Conservation (phyloP, 2,113 vertebrate genomes). For the Nothobranchius kuhntae region DNA sequence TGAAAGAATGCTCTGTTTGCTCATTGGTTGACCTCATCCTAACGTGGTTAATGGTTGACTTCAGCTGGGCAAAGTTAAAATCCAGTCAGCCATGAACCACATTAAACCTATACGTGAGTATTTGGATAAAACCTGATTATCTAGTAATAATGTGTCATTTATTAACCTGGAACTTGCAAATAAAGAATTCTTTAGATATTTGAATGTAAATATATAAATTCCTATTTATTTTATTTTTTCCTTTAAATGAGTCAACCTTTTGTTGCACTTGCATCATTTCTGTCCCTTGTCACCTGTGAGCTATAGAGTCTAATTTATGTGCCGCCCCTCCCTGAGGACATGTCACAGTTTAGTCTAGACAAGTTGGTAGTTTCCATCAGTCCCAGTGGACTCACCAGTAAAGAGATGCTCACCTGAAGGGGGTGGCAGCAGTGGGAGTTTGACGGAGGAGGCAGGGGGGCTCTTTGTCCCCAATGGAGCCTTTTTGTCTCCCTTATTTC, state of each 20-base stretch:
- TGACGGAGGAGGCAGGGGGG: constrained; percentile 12
- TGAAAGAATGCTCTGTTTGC: background rate
- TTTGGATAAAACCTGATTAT: no score
- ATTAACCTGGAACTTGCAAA: background rate
- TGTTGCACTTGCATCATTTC: constrained; percentile 72
- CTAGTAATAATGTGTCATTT: no score
- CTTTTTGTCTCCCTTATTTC: constrained; percentile 57
- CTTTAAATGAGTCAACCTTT: constrained; percentile 55
- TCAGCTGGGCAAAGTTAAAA: constrained; percentile 50
- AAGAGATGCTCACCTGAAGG: constrained; percentile 19
- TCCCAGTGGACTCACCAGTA: constrained; percentile 40
- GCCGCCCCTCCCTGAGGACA: constrained; percentile 46
- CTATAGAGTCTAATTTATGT: constrained; percentile 58
- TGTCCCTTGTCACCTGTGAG: constrained; percentile 59
- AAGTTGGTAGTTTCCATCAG: constrained; percentile 62
- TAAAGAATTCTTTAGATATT: background rate
- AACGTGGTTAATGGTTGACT: constrained; percentile 70
- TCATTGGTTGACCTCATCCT: constrained; percentile 26
- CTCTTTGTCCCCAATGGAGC: constrained; percentile 42
- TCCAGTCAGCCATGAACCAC: constrained; percentile 23
- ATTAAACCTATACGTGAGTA: background rate
- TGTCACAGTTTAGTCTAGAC: constrained; percentile 68
- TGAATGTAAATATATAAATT: constrained; percentile 26
- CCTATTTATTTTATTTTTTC: constrained; percentile 21
- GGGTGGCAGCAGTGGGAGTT: constrained; percentile 18